phyloP scores from a whole-genome alignment of 1,140 invertebrate species.

The Berghia stephanieae region DNA sequence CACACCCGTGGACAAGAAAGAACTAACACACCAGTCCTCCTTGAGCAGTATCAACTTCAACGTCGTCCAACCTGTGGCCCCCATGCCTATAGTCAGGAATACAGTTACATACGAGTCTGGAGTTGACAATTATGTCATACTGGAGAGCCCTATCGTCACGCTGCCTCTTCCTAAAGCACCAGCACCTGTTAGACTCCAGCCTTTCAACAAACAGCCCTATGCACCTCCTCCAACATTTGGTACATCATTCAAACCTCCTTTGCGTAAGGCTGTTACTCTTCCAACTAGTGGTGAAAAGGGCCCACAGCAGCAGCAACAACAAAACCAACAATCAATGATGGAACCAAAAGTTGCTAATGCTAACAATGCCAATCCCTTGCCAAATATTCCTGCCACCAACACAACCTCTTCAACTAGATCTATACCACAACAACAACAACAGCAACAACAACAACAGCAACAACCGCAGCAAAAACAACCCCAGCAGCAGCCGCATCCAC shows the following conservation, averaged over 20 bases:
- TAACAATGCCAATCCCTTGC: no score
- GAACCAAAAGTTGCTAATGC: no score
- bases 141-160: slow-evolving; percentile 27
- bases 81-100: background rate
- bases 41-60: background rate
- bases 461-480: no score
- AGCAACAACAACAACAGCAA: no score
- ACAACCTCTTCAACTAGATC: no score
- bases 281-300: background rate
- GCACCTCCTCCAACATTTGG: background rate
- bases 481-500: no score
- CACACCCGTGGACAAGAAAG: background rate
- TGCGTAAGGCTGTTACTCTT: background rate
- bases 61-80: background rate
- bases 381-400: no score
- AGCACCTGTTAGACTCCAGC: background rate
- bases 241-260: background rate
- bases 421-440: no score
- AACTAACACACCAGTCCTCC: background rate
- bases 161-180: background rate
- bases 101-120: background rate
- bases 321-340: no score
- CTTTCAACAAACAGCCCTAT: background rate
- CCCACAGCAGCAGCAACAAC: no score
- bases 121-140: background rate